Evolutionary conservation across 2,888 invertebrate species (phyloP), one percentile per base, ranked within the genome.

Genomic region (Tinea semifulvella): DNA sequence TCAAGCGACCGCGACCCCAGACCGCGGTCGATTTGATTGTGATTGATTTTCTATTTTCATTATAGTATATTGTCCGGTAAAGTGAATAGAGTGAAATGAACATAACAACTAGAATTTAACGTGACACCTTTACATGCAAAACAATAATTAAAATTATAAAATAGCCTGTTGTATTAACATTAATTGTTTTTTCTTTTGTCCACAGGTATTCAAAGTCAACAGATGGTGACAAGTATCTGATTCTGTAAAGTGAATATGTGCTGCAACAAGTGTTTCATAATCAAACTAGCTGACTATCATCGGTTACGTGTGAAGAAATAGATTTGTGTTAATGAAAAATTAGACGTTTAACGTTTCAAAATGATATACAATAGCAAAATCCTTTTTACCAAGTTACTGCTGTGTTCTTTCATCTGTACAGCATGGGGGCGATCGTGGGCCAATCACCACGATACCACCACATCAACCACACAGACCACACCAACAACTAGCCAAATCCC

Each of bases 381-480:
- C 50, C 67, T 77, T 55, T 70, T 77, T 50, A 74, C 74, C 22
- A 77, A 77, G 57, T 62, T 80, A 17, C 60, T 80, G 56, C 51
- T 80, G 50, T 71, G 67, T 52, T 57, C 64, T 50, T 62, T 69
- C 43, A 55, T 73, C 45, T 62, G 69, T 3, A 61, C 65, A 38
- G 69, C 61, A 28, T 69, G 65, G 53, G 66, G 70, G 14, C 58
- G 81, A 42, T 82, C 82, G 42, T 82, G 82, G 81, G 82, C 82
- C 2, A 82, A 81, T 52, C 80, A 76, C 52, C 82, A 82, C 53
- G 81, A 81, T 48, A 80, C 80, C 0, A 80, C 81, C 4, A 82
- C 81, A 1, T 79, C 81, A 4, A 79, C 81, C 1, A 80, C 81
- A 10, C 72, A 76, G 53, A 76, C 76, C 0, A 79, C 80, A 7